phyloP scores from a whole-genome alignment of 2,113 vertebrate species.

The Dunckerocampus dactyliophorus region DNA sequence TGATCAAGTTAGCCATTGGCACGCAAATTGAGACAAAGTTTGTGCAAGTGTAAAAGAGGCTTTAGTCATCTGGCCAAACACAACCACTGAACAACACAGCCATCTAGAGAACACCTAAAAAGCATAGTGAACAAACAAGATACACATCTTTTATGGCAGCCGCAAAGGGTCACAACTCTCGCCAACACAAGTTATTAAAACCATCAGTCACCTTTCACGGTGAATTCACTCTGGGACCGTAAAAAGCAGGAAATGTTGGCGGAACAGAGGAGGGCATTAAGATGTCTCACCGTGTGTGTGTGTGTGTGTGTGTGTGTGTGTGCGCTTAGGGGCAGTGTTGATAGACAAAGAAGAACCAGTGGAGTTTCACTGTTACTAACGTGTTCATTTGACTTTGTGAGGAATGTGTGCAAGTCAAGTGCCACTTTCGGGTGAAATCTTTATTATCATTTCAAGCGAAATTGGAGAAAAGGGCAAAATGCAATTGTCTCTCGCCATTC shows the following conservation, averaged over 20 bases:
- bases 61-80: too few relatives aligned
- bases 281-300: constrained; percentile 3
- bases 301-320: constrained; percentile 5
- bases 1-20: too few relatives aligned
- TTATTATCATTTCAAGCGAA: too few relatives aligned
- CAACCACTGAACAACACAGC: neutral
- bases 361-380: too few relatives aligned
- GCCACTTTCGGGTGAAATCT: neutral
- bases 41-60: too few relatives aligned
- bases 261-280: constrained; percentile 24
- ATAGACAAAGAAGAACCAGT: constrained; percentile 32
- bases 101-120: neutral
- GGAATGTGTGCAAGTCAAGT: neutral
- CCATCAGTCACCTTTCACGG: constrained; percentile 40
- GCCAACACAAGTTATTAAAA: constrained; percentile 22
- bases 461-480: too few relatives aligned
- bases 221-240: constrained; percentile 28
- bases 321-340: constrained; percentile 35
- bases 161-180: constrained; percentile 1
- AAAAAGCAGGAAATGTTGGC: constrained; percentile 17
- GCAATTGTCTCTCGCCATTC: too few relatives aligned
- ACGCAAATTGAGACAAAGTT: too few relatives aligned
- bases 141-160: constrained; percentile 4
- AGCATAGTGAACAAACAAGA: neutral
- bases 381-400: neutral